Conservation (phyloP, 2,797 vertebrate genomes). For the Dendrocincla tyrannina region DNA sequence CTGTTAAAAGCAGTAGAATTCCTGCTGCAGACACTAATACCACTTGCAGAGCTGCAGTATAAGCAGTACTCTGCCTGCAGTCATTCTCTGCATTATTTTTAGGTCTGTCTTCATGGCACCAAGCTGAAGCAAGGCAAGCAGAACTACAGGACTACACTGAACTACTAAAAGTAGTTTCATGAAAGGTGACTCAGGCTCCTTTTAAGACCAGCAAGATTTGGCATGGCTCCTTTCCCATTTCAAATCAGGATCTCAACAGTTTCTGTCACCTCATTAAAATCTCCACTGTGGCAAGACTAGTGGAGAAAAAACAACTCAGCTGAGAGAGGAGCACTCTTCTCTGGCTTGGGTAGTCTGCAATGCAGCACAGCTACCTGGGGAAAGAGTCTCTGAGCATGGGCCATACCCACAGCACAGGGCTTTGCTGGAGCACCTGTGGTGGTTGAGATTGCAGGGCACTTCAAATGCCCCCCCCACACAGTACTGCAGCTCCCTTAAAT, state of each 20-base stretch:
- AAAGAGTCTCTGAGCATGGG: neutral
- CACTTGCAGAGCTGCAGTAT: neutral
- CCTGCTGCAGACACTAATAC: neutral
- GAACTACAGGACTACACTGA: neutral
- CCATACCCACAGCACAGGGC: rapidly evolving
- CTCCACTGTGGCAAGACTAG: neutral
- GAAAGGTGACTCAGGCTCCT: neutral
- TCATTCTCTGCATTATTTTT: neutral
- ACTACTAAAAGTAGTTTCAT: neutral
- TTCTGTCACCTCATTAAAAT: neutral
- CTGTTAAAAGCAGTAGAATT: neutral
- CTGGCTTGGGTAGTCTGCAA: neutral
- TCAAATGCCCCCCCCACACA: neutral
- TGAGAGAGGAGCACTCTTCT: neutral
- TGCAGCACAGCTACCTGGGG: neutral
- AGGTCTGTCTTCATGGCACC: neutral
- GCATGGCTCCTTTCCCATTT: neutral
- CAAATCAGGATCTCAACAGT: neutral
- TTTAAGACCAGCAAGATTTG: neutral
- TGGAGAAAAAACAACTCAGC: neutral
- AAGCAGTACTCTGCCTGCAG: neutral
- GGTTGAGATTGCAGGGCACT: neutral
- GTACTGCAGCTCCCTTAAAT: neutral
- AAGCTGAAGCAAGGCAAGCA: neutral
- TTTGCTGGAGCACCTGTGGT: neutral